Percentiles rank a stretch among this genome's conserved stretches.
Evolutionary conservation across 2,888 invertebrate species (phyloP).

Genomic region (Coenonympha arcania): DNA sequence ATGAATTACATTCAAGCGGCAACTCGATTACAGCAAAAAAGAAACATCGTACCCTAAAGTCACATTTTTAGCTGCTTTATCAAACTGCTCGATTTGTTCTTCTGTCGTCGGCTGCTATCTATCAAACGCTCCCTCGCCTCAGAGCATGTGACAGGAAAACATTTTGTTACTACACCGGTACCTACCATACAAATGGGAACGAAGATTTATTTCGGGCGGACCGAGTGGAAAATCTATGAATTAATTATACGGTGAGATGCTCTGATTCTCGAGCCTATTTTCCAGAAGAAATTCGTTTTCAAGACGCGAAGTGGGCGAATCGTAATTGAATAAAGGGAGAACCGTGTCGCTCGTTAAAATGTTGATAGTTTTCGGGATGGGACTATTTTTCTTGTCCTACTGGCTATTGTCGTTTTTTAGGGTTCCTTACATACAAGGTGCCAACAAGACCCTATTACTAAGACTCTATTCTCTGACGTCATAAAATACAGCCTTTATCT

Average conservation of each 20-base stretch:
- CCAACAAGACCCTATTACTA: too few species aligned
- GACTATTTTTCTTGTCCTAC: background rate
- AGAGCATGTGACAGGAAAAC: constrained; percentile 26
- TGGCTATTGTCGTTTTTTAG: too few species aligned
- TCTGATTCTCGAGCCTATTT: background rate
- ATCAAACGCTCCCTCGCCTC: constrained; percentile 28
- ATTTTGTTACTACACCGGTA: constrained; percentile 21
- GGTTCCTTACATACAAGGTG: too few species aligned
- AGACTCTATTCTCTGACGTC: too few species aligned
- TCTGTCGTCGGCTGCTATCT: constrained; percentile 31
- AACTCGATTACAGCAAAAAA: constrained; percentile 27
- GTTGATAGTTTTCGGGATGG: background rate
- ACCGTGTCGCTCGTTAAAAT: background rate
- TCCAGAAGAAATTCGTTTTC: background rate
- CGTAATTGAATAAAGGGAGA: constrained; percentile 17
- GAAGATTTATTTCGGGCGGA: constrained; percentile 20
- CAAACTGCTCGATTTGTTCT: constrained; percentile 40
- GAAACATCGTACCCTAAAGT: constrained; percentile 41
- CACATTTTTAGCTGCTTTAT: constrained; percentile 45
- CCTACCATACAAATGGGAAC: constrained; percentile 15
- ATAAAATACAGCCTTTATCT: too few species aligned
- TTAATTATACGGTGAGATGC: constrained; percentile 21
- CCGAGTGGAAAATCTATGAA: constrained; percentile 20
- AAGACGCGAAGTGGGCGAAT: constrained; percentile 5
- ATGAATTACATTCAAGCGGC: background rate